Percentiles rank a stretch among this genome's conserved stretches.
Conservation (phyloP, 1,140 invertebrate species). For the Ostrea edulis region DNA sequence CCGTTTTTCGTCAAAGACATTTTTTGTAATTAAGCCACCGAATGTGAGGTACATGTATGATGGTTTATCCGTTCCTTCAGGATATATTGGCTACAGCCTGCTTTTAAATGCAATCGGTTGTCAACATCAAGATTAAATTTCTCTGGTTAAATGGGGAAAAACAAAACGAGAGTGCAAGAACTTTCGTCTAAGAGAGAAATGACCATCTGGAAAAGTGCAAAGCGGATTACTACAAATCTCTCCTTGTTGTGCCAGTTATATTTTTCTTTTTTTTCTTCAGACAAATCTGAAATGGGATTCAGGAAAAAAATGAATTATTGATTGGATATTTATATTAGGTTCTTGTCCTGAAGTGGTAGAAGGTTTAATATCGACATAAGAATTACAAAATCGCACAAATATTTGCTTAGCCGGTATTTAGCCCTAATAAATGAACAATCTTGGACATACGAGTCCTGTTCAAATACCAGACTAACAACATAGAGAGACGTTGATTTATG, state of each 20-base stretch:
- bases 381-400: slow-evolving; percentile 32
- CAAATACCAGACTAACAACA: not conserved
- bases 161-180: not conserved
- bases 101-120: not conserved
- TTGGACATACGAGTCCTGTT: not conserved
- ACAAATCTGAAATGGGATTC: not conserved
- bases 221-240: not conserved
- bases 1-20: not conserved
- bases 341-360: not conserved
- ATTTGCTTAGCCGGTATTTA: slow-evolving; percentile 4
- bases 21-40: not conserved
- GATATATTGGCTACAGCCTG: not conserved
- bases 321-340: slow-evolving; percentile 18
- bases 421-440: slow-evolving; percentile 2
- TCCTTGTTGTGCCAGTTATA: not conserved
- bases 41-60: not conserved
- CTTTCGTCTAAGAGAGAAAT: not conserved
- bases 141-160: not conserved
- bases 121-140: not conserved
- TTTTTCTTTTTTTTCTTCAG: not conserved
- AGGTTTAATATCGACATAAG: slow-evolving; percentile 37
- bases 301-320: slow-evolving; percentile 14
- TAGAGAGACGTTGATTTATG: not conserved
- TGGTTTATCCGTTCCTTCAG: not conserved
- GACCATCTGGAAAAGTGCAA: not conserved